Percentiles rank a stretch among this genome's conserved stretches.
Conservation (phyloP, 2,113 vertebrate species). For the Paradoxurus hermaphroditus region DNA sequence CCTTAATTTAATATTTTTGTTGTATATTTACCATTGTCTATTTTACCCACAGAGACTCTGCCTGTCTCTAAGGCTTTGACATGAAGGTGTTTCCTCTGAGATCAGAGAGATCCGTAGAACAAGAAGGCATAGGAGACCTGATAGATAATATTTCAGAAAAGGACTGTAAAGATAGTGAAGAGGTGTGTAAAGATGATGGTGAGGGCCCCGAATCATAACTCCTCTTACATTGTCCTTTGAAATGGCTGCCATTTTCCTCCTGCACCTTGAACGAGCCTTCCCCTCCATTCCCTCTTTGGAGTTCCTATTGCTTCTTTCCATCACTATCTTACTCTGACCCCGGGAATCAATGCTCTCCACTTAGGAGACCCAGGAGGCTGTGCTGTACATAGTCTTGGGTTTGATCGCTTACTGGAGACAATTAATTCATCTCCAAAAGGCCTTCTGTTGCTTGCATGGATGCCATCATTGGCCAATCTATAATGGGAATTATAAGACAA, state of each 20-base stretch:
- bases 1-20: background rate
- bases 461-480: background rate
- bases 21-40: background rate
- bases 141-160: background rate
- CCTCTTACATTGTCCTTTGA: background rate
- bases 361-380: background rate
- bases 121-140: background rate
- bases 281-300: background rate
- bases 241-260: background rate
- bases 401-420: background rate
- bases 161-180: background rate
- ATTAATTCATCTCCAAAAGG: background rate
- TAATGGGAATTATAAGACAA: background rate
- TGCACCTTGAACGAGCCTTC: accelerated
- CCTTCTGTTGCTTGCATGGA: background rate
- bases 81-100: background rate
- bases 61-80: background rate
- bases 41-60: background rate
- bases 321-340: background rate
- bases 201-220: background rate
- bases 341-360: accelerated
- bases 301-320: background rate
- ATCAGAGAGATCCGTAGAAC: background rate
- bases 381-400: background rate
- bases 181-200: background rate